Percentiles rank a stretch among this genome's conserved stretches.
Conservation (phyloP, 2,113 vertebrate species). For the Eira barbara region DNA sequence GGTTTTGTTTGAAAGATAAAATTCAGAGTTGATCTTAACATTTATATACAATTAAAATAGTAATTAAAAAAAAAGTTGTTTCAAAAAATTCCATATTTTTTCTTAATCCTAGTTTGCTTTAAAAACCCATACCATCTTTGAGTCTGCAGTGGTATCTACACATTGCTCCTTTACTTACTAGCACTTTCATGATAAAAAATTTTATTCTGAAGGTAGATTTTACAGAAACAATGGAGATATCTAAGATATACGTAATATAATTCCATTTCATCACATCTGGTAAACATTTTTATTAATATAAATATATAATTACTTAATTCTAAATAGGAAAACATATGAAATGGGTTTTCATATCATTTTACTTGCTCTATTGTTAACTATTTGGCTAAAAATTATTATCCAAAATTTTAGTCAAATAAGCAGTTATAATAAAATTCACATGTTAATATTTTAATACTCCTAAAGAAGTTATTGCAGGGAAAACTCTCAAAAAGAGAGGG, state of each 20-base stretch:
- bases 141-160: background rate
- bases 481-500: background rate
- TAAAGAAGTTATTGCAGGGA: background rate
- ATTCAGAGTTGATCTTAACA: background rate
- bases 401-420: background rate
- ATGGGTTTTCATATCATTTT: background rate
- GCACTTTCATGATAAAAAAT: background rate
- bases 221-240: background rate
- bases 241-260: background rate
- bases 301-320: background rate
- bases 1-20: background rate
- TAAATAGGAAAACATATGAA: background rate
- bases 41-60: background rate
- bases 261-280: background rate
- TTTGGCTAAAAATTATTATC: background rate
- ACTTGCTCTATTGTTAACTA: background rate
- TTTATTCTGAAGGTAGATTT: background rate
- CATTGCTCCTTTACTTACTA: background rate
- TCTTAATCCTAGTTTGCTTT: background rate
- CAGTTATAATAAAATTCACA: background rate
- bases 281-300: background rate
- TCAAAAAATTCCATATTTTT: background rate
- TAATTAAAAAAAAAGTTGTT: background rate
- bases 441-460: background rate
- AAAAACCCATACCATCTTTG: background rate